Evolutionary conservation across 2,113 vertebrate genomes (phyloP).

Genomic region (Riparia riparia): DNA sequence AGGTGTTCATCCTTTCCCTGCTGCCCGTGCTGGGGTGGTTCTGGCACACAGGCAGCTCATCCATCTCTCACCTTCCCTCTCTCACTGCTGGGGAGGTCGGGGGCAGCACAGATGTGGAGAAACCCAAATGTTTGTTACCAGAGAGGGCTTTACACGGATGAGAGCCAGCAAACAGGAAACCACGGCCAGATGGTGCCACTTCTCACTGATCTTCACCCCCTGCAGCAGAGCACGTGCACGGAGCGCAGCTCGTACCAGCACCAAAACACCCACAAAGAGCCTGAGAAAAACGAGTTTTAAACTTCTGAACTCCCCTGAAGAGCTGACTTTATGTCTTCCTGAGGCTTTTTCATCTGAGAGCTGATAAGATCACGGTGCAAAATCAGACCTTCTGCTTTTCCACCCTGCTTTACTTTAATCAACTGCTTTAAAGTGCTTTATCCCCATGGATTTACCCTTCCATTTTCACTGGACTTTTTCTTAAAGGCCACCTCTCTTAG

Average conservation of each 20-base stretch:
- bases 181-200: not conserved
- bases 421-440: not conserved
- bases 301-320: not conserved
- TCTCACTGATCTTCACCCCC: not conserved
- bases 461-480: not conserved
- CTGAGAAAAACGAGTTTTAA: not conserved
- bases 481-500: not conserved
- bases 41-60: no score
- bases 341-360: not conserved
- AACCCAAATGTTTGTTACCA: not conserved
- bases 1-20: not conserved
- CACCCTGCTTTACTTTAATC: not conserved
- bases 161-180: not conserved
- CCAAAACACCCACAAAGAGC: not conserved
- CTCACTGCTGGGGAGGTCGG: not conserved
- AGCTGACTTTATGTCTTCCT: not conserved
- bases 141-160: not conserved
- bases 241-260: not conserved
- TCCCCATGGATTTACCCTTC: not conserved
- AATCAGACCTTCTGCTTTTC: not conserved
- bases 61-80: not conserved
- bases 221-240: not conserved
- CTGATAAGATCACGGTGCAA: not conserved
- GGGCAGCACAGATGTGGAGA: not conserved
- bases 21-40: fast-evolving